Conservation (phyloP, 2,113 vertebrate species). For the Vidua chalybeata region DNA sequence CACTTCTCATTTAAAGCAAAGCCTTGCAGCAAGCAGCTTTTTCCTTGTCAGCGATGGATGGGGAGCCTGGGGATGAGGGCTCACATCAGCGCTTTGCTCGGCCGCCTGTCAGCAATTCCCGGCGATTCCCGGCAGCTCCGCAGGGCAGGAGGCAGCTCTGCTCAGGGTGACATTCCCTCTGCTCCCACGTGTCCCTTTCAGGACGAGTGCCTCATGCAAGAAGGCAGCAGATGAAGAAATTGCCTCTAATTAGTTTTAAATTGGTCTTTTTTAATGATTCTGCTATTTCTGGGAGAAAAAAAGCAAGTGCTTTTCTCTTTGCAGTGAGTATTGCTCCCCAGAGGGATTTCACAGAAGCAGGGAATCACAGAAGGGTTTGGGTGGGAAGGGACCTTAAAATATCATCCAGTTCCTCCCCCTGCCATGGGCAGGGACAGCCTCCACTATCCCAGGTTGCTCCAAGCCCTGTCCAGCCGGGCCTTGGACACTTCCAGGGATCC, state of each 20-base stretch:
- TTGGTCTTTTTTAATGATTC: neutral
- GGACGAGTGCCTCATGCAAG: neutral
- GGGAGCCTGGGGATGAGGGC: neutral
- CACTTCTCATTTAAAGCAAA: neutral
- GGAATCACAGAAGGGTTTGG: neutral
- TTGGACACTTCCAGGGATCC: neutral
- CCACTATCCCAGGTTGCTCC: fast-evolving
- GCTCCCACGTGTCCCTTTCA: neutral
- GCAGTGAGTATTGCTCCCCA: neutral
- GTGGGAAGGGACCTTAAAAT: neutral
- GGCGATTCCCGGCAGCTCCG: neutral
- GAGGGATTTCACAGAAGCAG: neutral
- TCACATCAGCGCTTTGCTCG: neutral
- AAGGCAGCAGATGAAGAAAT: neutral
- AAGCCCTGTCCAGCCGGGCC: fast-evolving
- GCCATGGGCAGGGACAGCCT: neutral
- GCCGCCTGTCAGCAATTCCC: neutral
- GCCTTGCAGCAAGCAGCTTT: neutral
- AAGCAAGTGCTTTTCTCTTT: neutral
- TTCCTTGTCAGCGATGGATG: neutral
- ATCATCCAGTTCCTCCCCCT: neutral
- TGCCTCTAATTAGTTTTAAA: neutral
- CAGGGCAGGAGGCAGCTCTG: neutral
- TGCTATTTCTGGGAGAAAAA: neutral
- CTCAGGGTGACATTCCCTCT: neutral